Conservation (phyloP, 1,140 invertebrate genomes). For the Steinernema feltiae region DNA sequence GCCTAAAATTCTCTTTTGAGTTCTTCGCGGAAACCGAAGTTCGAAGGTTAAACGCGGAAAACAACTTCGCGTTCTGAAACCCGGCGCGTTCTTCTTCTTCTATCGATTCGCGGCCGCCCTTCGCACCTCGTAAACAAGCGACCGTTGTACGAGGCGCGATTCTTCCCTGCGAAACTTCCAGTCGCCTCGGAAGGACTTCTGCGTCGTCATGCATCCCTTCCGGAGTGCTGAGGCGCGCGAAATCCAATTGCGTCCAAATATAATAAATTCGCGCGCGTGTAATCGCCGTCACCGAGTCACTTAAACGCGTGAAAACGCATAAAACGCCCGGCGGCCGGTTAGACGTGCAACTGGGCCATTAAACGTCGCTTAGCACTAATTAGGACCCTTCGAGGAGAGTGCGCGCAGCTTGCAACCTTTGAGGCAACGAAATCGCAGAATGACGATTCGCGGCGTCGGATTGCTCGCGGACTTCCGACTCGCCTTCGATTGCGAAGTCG, state of each 20-base stretch:
- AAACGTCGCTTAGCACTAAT: neutral
- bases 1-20: constrained; percentile 21
- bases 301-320: neutral
- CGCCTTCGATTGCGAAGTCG: neutral
- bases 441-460: neutral
- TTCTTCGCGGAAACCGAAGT: too few relatives aligned
- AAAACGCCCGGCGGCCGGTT: neutral
- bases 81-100: neutral
- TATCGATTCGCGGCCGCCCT: constrained; percentile 4
- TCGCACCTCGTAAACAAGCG: constrained; percentile 14
- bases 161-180: too few relatives aligned
- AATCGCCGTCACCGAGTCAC: neutral
- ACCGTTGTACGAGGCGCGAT: neutral
- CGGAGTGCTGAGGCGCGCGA: neutral
- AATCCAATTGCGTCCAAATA: neutral
- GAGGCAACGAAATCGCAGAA: neutral
- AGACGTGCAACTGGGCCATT: neutral
- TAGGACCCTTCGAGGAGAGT: neutral
- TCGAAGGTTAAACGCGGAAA: too few relatives aligned
- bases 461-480: neutral
- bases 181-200: neutral
- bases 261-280: neutral
- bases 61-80: constrained; percentile 1
- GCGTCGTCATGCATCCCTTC: too few relatives aligned
- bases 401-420: neutral